These are phyloP conservation scores for Mohoua ochrocephala DNA, from an alignment of 2,113 vertebrate genomes.

Conservation along the genomic window DNA sequence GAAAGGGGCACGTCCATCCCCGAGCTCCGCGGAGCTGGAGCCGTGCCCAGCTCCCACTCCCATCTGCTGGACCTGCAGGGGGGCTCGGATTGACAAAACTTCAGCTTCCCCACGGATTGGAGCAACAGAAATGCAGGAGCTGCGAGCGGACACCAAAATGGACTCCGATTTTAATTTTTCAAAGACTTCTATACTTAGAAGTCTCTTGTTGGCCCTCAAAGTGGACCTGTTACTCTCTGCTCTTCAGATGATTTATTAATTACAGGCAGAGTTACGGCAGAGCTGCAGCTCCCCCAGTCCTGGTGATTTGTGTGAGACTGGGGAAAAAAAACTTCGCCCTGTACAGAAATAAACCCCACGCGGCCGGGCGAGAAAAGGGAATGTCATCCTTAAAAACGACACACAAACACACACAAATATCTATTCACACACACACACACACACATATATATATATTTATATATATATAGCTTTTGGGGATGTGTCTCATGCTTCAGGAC, in stretches of 20 bases:
- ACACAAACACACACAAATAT: neutral
- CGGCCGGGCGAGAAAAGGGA: neutral
- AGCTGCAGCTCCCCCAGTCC: neutral
- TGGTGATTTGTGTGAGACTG: constrained; percentile 17
- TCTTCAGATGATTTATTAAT: constrained; percentile 63
- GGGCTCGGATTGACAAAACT: neutral
- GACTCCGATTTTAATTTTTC: neutral
- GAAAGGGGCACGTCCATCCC: neutral
- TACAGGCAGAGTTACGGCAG: neutral
- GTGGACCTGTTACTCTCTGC: constrained; percentile 14
- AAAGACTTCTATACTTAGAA: neutral
- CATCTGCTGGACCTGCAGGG: neutral
- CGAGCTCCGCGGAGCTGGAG: neutral
- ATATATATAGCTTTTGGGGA: neutral
- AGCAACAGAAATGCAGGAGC: neutral
- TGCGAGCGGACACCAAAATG: neutral
- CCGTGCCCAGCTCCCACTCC: neutral
- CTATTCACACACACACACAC: neutral
- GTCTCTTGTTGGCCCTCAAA: constrained; percentile 48
- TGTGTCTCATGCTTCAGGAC: neutral
- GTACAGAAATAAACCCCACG: constrained; percentile 2
- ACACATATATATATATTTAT: neutral
- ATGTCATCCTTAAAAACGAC: neutral
- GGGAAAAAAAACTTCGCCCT: neutral
- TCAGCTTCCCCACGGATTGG: neutral